phyloP scores from a whole-genome alignment of 2,888 invertebrate species.

The Tenthredo distinguenda region DNA sequence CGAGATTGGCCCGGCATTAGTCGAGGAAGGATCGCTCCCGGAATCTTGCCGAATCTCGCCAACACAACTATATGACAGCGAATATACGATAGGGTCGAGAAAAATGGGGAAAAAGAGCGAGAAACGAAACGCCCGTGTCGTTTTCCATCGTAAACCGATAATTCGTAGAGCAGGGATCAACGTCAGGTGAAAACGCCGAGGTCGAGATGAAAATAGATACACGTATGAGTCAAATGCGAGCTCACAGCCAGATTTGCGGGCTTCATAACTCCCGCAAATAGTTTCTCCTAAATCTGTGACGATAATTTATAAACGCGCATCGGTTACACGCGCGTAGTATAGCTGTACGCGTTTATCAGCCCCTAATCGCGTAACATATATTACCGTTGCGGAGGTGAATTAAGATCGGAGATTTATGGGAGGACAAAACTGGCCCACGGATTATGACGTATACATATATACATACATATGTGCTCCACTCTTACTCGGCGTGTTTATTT shows the following conservation, averaged over 20 bases:
- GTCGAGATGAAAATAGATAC: background rate
- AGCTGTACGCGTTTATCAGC: background rate
- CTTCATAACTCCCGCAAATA: background rate
- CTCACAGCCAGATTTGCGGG: background rate
- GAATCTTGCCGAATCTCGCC: background rate
- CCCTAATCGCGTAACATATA: conserved; percentile 4
- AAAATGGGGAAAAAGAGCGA: background rate
- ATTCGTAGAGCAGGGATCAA: background rate
- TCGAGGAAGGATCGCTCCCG: background rate
- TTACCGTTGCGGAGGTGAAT: conserved; percentile 13
- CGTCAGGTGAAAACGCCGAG: background rate
- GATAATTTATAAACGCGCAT: background rate
- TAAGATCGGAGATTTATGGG: conserved; percentile 34
- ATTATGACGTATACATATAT: background rate
- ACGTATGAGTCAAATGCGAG: background rate
- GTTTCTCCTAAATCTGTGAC: background rate
- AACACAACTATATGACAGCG: background rate
- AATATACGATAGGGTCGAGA: background rate
- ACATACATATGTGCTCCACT: background rate
- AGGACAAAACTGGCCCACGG: conserved; percentile 19
- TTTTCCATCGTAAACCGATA: background rate
- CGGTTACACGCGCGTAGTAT: background rate
- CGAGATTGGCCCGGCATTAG: background rate
- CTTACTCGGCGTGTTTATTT: conserved; percentile 4
- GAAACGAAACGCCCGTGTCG: background rate